Evolutionary conservation across 2,888 invertebrate genomes (phyloP).

Genomic region (Calliopum simillimum): DNA sequence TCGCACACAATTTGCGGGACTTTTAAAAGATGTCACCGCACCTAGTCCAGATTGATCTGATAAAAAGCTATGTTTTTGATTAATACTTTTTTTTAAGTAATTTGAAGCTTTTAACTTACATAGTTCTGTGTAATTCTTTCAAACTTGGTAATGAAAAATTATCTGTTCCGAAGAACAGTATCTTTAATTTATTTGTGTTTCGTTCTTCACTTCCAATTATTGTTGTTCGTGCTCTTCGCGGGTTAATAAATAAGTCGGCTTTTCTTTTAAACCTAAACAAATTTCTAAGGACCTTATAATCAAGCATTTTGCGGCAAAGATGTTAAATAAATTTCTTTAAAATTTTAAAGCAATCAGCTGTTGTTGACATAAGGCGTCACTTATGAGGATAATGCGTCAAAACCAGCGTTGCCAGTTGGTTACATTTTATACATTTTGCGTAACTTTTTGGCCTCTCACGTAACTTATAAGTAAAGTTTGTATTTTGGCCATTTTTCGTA

Average conservation of each 20-base stretch:
- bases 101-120: slow-evolving; percentile 49
- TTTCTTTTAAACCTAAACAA: slow-evolving; percentile 63
- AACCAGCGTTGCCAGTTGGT: too few species aligned
- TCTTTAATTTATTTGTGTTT: slow-evolving; percentile 57
- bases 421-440: too few species aligned
- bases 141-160: slow-evolving; percentile 83
- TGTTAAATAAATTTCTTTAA: not conserved
- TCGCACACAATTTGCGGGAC: slow-evolving; percentile 74
- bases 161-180: slow-evolving; percentile 91
- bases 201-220: slow-evolving; percentile 14
- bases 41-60: slow-evolving; percentile 62
- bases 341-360: slow-evolving; percentile 2
- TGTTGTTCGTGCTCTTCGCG: slow-evolving; percentile 22
- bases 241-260: slow-evolving; percentile 26
- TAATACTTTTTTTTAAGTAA: slow-evolving; percentile 13
- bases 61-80: slow-evolving; percentile 11
- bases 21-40: slow-evolving; percentile 77
- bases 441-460: too few species aligned
- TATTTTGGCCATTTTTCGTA: too few species aligned
- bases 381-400: too few species aligned
- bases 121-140: slow-evolving; percentile 74
- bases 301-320: slow-evolving; percentile 8
- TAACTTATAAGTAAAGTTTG: too few species aligned
- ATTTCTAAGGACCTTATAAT: slow-evolving; percentile 37
- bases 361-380: slow-evolving; percentile 1